phyloP scores from a whole-genome alignment of 2,797 vertebrate genomes.

The Arctocebus calabarensis region DNA sequence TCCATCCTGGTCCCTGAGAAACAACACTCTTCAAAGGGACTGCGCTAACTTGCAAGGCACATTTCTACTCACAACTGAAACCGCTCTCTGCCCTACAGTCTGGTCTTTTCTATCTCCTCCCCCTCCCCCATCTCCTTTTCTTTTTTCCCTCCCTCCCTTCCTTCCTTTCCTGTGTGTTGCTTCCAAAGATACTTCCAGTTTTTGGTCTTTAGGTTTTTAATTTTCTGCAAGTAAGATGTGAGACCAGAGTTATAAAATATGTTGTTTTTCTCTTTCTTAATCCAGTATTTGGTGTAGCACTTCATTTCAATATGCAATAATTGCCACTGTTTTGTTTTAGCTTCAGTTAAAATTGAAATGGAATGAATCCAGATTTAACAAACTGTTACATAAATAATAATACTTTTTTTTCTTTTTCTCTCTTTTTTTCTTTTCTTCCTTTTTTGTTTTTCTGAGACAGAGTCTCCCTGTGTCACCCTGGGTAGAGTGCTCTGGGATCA shows the following conservation, averaged over 20 bases:
- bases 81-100: background rate
- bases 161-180: background rate
- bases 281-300: background rate
- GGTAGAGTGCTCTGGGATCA: too few species aligned
- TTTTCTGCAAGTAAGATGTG: background rate
- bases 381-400: background rate
- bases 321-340: background rate
- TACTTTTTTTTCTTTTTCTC: too few species aligned
- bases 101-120: background rate
- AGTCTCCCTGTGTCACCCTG: too few species aligned
- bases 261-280: background rate
- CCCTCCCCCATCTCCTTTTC: fast-evolving
- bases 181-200: background rate
- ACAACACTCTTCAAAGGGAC: background rate
- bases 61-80: background rate
- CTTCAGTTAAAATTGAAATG: constrained; percentile 6
- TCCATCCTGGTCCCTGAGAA: background rate
- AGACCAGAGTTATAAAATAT: background rate
- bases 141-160: too few species aligned
- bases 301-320: background rate
- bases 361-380: background rate
- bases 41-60: background rate
- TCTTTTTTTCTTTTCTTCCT: too few species aligned
- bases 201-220: background rate
- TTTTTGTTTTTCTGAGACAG: too few species aligned